These are phyloP conservation scores for Cavia porcellus DNA, from an alignment of 2,113 vertebrate species.

Conservation along the genomic window DNA sequence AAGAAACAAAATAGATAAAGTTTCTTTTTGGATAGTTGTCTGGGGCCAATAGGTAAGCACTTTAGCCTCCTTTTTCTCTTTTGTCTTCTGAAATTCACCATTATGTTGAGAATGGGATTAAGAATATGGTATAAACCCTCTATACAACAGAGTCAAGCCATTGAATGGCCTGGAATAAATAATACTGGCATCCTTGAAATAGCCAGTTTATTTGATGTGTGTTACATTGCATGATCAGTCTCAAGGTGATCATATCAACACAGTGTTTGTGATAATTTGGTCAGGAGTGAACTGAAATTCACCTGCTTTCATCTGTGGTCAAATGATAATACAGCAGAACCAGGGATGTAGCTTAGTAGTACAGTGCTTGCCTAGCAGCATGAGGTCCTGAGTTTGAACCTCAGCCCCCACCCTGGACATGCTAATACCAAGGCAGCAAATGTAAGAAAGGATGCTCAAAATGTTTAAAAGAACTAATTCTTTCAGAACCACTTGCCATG, in stretches of 20 bases:
- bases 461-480: not conserved
- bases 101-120: not conserved
- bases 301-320: not conserved
- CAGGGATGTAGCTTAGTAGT: not conserved
- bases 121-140: not conserved
- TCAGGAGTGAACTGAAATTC: not conserved
- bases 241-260: not conserved
- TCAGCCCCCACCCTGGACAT: not conserved
- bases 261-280: conserved; percentile 37
- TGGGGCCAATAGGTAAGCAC: conserved; percentile 17
- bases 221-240: not conserved
- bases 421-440: not conserved
- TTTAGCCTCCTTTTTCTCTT: not conserved
- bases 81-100: conserved; percentile 43
- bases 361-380: not conserved
- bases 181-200: not conserved
- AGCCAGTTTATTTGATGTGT: not conserved
- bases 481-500: not conserved
- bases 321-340: not conserved
- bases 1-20: not conserved
- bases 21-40: not conserved
- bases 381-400: not conserved
- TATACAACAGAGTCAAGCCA: not conserved
- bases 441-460: not conserved
- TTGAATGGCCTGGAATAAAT: conserved; percentile 11